Evolutionary conservation across 2,113 vertebrate genomes (phyloP), one percentile per base, ranked within the genome.

Genomic region (Colossoma macropomum): DNA sequence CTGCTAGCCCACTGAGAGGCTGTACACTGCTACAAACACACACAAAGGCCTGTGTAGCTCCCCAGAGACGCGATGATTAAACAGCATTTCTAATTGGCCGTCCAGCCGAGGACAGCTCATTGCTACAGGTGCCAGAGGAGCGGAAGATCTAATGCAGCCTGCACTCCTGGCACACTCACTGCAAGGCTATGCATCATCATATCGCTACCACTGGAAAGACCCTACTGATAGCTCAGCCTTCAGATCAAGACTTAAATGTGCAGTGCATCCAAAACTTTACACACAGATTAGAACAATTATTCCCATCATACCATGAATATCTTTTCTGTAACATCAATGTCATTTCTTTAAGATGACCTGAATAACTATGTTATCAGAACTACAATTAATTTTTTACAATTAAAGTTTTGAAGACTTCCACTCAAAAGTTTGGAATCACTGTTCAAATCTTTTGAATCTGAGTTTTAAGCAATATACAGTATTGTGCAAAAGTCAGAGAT

Each of bases 1-100:
- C 66, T 50, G 30, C 45, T 75, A 74, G 70, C 69, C 68, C 34
- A 48, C 48, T 50, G 52, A 73, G 73, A 83, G 48, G 72, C 59
- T 66, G 54, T 83, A 32, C 34, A 83, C 63, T 76, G 63, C 30
- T 34, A 23, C 68, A 71, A 34, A 71, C 32, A 34, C 66, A 45
- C 11, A 41, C 12, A 13, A n/a, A 71, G 23, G 68, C 13, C 65
- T 28, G 38, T 30, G 23, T 15, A 59, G 69, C 17, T 81, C 85
- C 73, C 50, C 0, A n/a, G 85, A 69, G 82, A 81, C 23, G 0
- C 30, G 8, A 78, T 86, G 85, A 80, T 81, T 81, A 81, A 86
- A 71, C 78, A 73, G 68, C 82, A 73, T 86, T 86, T 80, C 82
- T 84, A 84, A 86, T 86, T 74, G 70, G 41, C 34, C 8, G 30